Conservation (phyloP, 2,797 vertebrate species). For the Aythya fuligula region DNA sequence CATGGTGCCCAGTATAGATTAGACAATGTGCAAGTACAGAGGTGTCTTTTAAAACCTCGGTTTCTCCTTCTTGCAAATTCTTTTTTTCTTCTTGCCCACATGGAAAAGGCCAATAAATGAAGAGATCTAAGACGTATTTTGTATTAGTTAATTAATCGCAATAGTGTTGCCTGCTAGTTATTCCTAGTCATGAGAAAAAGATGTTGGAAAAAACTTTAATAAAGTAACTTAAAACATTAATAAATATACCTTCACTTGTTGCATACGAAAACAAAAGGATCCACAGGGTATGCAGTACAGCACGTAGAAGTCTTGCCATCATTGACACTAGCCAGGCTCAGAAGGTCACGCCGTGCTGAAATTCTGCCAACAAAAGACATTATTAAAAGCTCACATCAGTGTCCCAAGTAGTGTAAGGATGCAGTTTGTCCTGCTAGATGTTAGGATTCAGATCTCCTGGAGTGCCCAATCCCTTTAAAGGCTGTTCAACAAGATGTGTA, state of each 20-base stretch:
- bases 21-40: neutral
- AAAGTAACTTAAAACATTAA: neutral
- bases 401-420: neutral
- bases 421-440: neutral
- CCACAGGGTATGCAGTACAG: neutral
- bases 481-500: rapidly evolving
- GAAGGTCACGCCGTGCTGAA: neutral
- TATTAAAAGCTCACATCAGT: neutral
- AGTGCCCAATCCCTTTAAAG: neutral
- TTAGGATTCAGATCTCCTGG: neutral
- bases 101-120: neutral
- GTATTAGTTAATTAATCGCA: neutral
- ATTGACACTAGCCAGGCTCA: neutral
- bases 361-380: conserved; percentile 47
- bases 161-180: neutral
- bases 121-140: neutral
- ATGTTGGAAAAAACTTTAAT: neutral
- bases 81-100: neutral
- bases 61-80: neutral
- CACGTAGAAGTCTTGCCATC: conserved; percentile 50
- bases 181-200: neutral
- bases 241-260: conserved; percentile 44
- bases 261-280: conserved; percentile 55
- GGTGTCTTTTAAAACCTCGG: neutral
- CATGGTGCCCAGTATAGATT: neutral